Conservation (phyloP, 2,113 vertebrate genomes). For the Myotis yumanensis region DNA sequence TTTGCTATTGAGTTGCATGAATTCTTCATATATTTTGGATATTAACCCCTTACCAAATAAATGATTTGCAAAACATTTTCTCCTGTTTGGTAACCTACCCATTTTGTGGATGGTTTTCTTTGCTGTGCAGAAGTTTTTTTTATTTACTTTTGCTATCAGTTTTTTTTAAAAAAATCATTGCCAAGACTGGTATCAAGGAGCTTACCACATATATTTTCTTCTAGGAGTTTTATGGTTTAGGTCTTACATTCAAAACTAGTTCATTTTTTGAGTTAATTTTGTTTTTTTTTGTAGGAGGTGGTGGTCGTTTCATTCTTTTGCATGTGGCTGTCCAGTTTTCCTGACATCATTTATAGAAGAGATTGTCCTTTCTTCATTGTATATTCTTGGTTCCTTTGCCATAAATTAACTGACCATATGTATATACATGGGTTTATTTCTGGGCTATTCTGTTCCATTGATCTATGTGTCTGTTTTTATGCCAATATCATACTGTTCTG, state of each 20-base stretch:
- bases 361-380: not conserved
- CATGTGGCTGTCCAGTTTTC: not conserved
- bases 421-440: not conserved
- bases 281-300: not conserved
- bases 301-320: not conserved
- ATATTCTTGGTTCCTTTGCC: not conserved
- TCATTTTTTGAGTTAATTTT: not conserved
- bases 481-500: not conserved
- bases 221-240: not conserved
- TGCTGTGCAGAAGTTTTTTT: not conserved
- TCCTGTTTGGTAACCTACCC: not conserved
- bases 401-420: not conserved
- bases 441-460: not conserved
- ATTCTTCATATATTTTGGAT: not conserved
- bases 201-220: not conserved
- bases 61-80: not conserved
- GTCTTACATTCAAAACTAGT: not conserved
- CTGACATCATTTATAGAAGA: not conserved
- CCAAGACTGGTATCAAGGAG: not conserved
- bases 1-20: not conserved
- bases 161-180: not conserved
- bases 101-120: not conserved
- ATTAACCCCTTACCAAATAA: not conserved
- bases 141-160: not conserved
- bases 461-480: not conserved